These are phyloP conservation scores for Proctacanthus coquilletti DNA, from an alignment of 1,140 invertebrate genomes.

Conservation along the genomic window DNA sequence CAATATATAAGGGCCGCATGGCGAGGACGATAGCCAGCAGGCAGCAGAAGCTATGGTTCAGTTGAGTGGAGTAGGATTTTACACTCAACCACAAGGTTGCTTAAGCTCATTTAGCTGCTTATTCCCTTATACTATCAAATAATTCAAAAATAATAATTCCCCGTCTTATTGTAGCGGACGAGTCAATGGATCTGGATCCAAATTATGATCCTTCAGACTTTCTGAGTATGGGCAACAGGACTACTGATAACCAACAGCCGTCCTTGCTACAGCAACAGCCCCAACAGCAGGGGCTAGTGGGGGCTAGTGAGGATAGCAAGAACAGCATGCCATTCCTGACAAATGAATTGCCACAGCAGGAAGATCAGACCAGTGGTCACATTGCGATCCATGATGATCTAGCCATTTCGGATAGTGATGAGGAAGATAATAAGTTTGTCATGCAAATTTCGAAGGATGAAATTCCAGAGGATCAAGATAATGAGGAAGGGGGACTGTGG, in stretches of 20 bases:
- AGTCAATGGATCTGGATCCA: slow-evolving; percentile 64
- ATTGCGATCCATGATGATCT: slow-evolving; percentile 50
- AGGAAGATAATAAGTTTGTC: slow-evolving; percentile 34
- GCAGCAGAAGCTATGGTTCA: slow-evolving; percentile 74
- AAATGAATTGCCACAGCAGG: too few relatives aligned
- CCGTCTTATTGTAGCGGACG: slow-evolving; percentile 34
- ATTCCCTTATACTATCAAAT: slow-evolving; percentile 9
- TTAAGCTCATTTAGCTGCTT: slow-evolving; percentile 8
- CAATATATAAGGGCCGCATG: slow-evolving; percentile 38
- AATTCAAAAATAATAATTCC: neutral
- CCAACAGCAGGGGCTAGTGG: too few relatives aligned
- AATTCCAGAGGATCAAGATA: slow-evolving; percentile 1
- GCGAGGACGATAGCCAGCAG: slow-evolving; percentile 61
- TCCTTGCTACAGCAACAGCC: neutral
- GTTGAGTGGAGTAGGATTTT: slow-evolving; percentile 55
- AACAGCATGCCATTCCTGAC: too few relatives aligned
- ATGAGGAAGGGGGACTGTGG: slow-evolving; percentile 28
- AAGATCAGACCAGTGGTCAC: neutral
- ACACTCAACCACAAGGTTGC: slow-evolving; percentile 37
- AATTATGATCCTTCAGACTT: slow-evolving; percentile 81
- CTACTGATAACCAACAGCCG: too few relatives aligned
- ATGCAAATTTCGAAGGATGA: neutral
- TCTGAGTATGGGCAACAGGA: slow-evolving; percentile 30
- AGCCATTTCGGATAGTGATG: slow-evolving; percentile 66
- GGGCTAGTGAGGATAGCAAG: too few relatives aligned